Evolutionary conservation across 2,888 invertebrate species (phyloP), one percentile per base, ranked within the genome.

Genomic region (Empis stercorea): DNA sequence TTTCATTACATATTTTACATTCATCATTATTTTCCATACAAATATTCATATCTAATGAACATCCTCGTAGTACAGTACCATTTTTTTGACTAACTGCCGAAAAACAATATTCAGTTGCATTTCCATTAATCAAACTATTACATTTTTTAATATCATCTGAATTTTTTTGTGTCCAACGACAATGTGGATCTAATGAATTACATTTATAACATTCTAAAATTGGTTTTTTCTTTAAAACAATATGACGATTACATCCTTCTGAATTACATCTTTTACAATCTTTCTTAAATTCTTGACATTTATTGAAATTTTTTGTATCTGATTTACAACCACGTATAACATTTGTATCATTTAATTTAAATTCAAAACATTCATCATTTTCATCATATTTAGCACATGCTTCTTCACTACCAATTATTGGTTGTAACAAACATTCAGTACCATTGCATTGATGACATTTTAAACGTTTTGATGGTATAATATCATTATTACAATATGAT

Each of bases 291-390:
- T 13, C 6, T 14, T 23, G 1, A 36, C 43, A 40, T 40, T 40
- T 27, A 10, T 40, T 3, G 10, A 20, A 14, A 14, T 27, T 7
- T 14, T 40, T 14, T 13, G 23, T 6, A 51, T 64, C 55, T 11
- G 61, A 57, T n/a, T 55, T 53, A 44, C 65, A 65, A 1, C 65
- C 65, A 4, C 65, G 58, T 20, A 59, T 51, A 11, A 61, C 52
- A 15, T 56, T 23, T 15, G 49, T 49, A 1, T 27, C 14, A 42
- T 59, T 59, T 20, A 52, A 55, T 23, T 5, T 14, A 38, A 54
- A 65, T 47, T 61, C 61, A 47, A 63, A 55, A 14, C 65, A 65
- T 4, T 51, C 54, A 17, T 56, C 48, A 6, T 44, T 10, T 11
- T 47, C 2, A 9, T n/a, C 9, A 9, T 27, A 40, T 14, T 23